These are phyloP conservation scores for Pachliopta kotzebuea DNA, from an alignment of 2,888 invertebrate species.

Conservation along the genomic window DNA sequence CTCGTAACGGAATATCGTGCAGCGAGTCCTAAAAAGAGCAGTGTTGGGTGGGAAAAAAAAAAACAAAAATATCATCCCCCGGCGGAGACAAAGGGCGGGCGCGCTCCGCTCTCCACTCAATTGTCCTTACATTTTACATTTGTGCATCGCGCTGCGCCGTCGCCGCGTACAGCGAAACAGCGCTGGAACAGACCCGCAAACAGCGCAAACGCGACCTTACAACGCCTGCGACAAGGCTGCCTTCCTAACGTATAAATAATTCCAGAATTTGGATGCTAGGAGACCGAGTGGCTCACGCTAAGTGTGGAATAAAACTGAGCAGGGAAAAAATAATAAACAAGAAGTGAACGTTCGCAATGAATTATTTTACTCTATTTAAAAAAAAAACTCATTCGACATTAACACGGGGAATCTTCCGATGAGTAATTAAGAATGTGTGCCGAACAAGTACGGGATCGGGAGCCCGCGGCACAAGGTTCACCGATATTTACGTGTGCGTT, in stretches of 20 bases:
- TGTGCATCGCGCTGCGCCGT: slow-evolving; percentile 74
- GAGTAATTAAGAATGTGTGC: no score
- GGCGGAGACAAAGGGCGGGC: slow-evolving; percentile 53
- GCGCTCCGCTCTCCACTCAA: slow-evolving; percentile 62
- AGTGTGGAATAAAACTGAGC: slow-evolving; percentile 77
- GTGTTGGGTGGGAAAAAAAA: slow-evolving; percentile 34
- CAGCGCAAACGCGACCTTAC: slow-evolving; percentile 13
- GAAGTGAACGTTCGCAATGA: slow-evolving; percentile 37
- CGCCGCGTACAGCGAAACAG: slow-evolving; percentile 77
- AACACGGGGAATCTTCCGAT: no score
- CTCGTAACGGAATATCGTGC: slow-evolving; percentile 32
- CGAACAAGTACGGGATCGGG: no score
- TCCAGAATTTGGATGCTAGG: slow-evolving; percentile 66
- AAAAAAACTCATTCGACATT: background rate
- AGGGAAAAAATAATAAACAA: slow-evolving; percentile 45
- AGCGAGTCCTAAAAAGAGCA: slow-evolving; percentile 52
- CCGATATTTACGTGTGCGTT: no score
- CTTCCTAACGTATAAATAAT: slow-evolving; percentile 3
- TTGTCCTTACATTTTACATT: slow-evolving; percentile 78
- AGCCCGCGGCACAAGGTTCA: no score
- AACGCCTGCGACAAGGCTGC: background rate
- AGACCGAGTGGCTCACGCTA: slow-evolving; percentile 73
- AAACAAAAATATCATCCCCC: slow-evolving; percentile 46
- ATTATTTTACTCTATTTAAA: slow-evolving; percentile 22
- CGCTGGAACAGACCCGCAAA: slow-evolving; percentile 43